Evolutionary conservation across 37 sponge, comb jelly and placozoan genomes (phyloP).

Genomic region (Chondrilla cf. caribensis): DNA sequence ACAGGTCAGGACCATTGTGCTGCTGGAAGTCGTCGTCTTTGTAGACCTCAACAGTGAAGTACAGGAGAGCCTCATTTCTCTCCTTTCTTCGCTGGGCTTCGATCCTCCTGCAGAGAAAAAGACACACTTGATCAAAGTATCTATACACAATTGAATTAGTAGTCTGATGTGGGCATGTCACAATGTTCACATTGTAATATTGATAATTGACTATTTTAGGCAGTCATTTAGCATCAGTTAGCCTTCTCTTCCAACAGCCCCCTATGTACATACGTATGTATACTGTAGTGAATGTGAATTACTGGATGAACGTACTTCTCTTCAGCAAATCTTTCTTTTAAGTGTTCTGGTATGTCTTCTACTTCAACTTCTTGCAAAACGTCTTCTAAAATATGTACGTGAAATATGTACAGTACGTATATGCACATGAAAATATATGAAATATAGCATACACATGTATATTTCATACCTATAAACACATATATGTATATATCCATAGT

Average conservation of each 20-base stretch:
- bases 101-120: conserved; percentile 18
- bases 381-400: conserved; percentile 37
- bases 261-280: no score
- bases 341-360: conserved; percentile 73
- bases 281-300: no score
- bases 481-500: no score
- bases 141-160: neutral
- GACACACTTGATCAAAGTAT: neutral
- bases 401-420: no score
- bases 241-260: no score
- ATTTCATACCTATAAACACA: no score
- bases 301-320: conserved; percentile 75
- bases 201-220: no score
- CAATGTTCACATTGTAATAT: no score
- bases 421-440: neutral
- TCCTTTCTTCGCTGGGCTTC: conserved; percentile 87
- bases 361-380: conserved; percentile 72
- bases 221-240: no score
- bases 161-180: no score
- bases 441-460: no score
- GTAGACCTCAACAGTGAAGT: conserved; percentile 86
- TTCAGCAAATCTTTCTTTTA: conserved; percentile 76
- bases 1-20: conserved; percentile 58
- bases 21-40: conserved; percentile 69
- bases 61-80: conserved; percentile 91